Evolutionary conservation across 2,888 invertebrate species (phyloP).

Genomic region (Rhagonycha fulva): DNA sequence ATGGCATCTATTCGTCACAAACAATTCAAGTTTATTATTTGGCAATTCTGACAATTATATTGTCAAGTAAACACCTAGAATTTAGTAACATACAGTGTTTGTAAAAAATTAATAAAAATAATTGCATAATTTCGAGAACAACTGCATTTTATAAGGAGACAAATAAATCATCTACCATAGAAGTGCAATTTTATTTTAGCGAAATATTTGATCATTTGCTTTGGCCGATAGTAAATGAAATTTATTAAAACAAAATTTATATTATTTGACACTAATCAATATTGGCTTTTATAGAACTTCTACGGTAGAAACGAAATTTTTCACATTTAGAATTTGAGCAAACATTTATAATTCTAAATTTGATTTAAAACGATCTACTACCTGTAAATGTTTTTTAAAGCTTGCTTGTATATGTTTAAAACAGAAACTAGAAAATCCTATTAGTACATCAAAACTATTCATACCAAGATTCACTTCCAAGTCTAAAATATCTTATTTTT

Average conservation of each 20-base stretch:
- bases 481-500: neutral
- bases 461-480: neutral
- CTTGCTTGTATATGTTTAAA: neutral
- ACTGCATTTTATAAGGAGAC: neutral
- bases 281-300: neutral
- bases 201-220: neutral
- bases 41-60: conserved; percentile 25
- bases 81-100: neutral
- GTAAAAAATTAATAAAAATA: neutral
- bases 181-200: neutral
- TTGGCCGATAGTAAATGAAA: neutral
- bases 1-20: neutral
- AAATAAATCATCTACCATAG: neutral
- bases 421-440: conserved; percentile 1
- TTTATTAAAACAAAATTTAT: neutral
- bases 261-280: neutral
- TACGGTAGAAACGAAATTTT: neutral
- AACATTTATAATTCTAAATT: neutral
- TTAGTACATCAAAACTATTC: neutral
- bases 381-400: neutral
- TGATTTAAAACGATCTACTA: neutral
- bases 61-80: conserved; percentile 17
- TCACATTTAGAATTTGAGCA: neutral
- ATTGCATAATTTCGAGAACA: neutral
- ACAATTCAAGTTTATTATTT: conserved; percentile 7